Evolutionary conservation across 2,113 vertebrate genomes (phyloP).

Genomic region (Notothenia coriiceps): DNA sequence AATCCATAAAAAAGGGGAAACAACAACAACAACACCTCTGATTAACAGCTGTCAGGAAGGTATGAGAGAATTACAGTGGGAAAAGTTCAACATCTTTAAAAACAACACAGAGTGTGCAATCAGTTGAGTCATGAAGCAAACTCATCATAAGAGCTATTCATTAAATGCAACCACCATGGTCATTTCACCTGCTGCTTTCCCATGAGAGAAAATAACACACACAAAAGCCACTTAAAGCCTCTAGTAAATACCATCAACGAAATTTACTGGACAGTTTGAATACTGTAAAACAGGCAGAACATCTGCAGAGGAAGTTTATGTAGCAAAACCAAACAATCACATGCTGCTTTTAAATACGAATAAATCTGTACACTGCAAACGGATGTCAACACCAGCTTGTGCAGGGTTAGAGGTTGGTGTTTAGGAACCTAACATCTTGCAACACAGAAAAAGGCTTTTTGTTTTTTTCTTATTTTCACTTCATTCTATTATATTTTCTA

Average conservation of each 20-base stretch:
- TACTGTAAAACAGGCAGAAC: conserved; percentile 40
- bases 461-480: no score
- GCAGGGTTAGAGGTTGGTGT: background rate
- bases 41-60: conserved; percentile 55
- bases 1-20: conserved; percentile 46
- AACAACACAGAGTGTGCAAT: conserved; percentile 10
- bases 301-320: conserved; percentile 45
- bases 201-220: conserved; percentile 27
- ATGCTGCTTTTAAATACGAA: background rate
- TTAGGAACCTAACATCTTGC: background rate
- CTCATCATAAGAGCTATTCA: conserved; percentile 21
- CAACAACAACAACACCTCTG: conserved; percentile 47
- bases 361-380: background rate
- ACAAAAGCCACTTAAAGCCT: conserved; percentile 27
- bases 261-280: conserved; percentile 40
- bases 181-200: conserved; percentile 18
- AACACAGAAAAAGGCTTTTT: background rate
- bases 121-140: background rate
- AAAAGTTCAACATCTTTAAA: conserved; percentile 1
- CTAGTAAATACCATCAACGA: conserved; percentile 45
- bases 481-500: no score
- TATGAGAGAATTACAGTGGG: conserved; percentile 17
- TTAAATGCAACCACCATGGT: background rate
- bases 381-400: background rate
- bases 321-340: conserved; percentile 27